Base-by-base conservation (phyloP, 1,140 invertebrate species). In the Hyles vespertilio region DNA sequence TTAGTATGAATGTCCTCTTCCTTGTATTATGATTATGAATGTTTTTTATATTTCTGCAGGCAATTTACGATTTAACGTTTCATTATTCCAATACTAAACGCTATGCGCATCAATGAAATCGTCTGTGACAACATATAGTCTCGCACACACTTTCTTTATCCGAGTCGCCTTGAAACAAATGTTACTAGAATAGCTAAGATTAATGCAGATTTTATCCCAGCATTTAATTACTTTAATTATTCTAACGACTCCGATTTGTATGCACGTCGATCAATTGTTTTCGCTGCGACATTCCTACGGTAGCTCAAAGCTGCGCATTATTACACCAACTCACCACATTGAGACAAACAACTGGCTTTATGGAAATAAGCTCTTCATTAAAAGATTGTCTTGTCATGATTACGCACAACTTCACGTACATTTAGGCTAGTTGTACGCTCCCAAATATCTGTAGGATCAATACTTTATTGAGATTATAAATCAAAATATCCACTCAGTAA, bases 251-350 rank as follows among this genome's bases (percentile, higher is more conserved):
- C 51, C 10, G 32, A 60, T 59, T 47, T 50, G 12, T 49, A 66
- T 59, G 59, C 53, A 32, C 40, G 51, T 52, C 22, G n/a, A 56
- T 12, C 36, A 51, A 46, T 55, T 62, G 59, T 66, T 66, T 66
- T 66, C 60, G 48, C 49, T 57, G 22, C 45, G 12, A 51, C 56
- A 66, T 66, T 66, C 64, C 64, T 59, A 56, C 51, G 56, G 49
- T 46, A 34, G 50, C 22, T 50, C 48, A 58, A 48, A 58, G 32
- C 36, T 45, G 49, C 44, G 10, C 50, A 12, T 59, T 46, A 52
- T 46, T 33, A 46, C 3, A 44, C 43, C 11, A 32, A n/a, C 34
- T 11, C 32, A 8, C 5, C 4, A 40, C 36, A 40, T 40, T 5
- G 36, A 8, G 32, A 51, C 11, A 10, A 34, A 51, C 32, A 7